Percentiles rank a stretch among this genome's conserved stretches.
Evolutionary conservation across 2,888 invertebrate genomes (phyloP).

Genomic region (Laspeyria flexula): DNA sequence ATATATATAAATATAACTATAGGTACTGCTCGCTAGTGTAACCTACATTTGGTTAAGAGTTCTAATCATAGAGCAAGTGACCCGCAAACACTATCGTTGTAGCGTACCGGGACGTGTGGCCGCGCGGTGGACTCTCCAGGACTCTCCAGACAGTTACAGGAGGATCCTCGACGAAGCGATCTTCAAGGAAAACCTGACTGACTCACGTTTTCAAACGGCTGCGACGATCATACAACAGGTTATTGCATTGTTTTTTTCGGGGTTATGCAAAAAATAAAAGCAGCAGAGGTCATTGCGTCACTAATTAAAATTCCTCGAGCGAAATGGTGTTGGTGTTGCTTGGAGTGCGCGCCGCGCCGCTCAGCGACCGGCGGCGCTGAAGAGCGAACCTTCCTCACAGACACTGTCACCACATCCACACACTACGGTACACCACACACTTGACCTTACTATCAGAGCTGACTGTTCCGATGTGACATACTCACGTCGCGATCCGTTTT

Average conservation of each 20-base stretch:
- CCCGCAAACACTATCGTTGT: constrained; percentile 33
- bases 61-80: constrained; percentile 41
- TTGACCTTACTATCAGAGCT: constrained; percentile 1
- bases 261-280: constrained; percentile 62
- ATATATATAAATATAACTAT: too few species aligned
- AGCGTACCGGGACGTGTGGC: constrained; percentile 29
- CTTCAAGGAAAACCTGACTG: constrained; percentile 54
- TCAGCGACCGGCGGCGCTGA: constrained; percentile 37
- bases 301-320: constrained; percentile 65
- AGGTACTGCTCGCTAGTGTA: constrained; percentile 25
- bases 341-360: constrained; percentile 29
- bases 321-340: constrained; percentile 49
- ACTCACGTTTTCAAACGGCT: constrained; percentile 45
- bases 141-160: not conserved
- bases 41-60: constrained; percentile 42
- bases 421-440: constrained; percentile 5
- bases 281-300: constrained; percentile 73
- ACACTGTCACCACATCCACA: constrained; percentile 18
- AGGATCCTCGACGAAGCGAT: constrained; percentile 15
- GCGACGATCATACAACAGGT: constrained; percentile 60
- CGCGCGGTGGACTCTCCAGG: too few species aligned
- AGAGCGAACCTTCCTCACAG: constrained; percentile 8
- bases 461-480: too few species aligned
- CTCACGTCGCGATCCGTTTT: constrained; percentile 24
- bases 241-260: constrained; percentile 65